These are phyloP conservation scores for Lochmaea crataegi DNA, from an alignment of 2,888 invertebrate genomes.

Conservation along the genomic window DNA sequence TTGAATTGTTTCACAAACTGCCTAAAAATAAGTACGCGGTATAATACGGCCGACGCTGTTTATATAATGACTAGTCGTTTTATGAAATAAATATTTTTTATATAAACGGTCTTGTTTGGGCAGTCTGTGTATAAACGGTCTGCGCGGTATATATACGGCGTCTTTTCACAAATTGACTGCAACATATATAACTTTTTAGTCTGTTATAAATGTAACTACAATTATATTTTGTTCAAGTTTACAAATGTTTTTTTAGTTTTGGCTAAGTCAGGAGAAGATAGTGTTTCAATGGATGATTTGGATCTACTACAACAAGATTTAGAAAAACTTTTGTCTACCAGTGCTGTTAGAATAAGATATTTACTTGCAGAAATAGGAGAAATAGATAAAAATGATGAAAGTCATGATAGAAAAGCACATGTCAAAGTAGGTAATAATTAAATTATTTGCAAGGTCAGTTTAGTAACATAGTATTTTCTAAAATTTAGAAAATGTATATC, in stretches of 20 bases:
- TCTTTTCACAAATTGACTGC: no score
- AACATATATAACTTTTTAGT: no score
- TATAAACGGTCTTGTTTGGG: no score
- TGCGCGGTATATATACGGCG: no score
- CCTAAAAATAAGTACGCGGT: no score
- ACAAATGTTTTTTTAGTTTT: conserved; percentile 64
- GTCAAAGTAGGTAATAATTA: conserved; percentile 54
- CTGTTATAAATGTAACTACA: not conserved
- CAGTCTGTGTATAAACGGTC: no score
- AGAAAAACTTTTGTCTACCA: conserved; percentile 85
- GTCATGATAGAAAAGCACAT: conserved; percentile 64
- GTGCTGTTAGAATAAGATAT: conserved; percentile 81
- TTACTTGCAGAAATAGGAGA: conserved; percentile 74
- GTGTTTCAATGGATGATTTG: conserved; percentile 88
- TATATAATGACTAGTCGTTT: no score
- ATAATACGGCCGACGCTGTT: no score
- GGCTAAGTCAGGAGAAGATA: conserved; percentile 77
- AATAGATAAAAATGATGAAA: conserved; percentile 69
- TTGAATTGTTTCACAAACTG: no score
- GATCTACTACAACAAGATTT: conserved; percentile 89
- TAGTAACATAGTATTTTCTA: not conserved
- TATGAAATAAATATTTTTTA: no score
- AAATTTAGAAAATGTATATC: no score
- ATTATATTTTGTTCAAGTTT: not conserved
- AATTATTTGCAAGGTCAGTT: not conserved